phyloP scores from a whole-genome alignment of 2,888 invertebrate species.

The Amiota mariae region DNA sequence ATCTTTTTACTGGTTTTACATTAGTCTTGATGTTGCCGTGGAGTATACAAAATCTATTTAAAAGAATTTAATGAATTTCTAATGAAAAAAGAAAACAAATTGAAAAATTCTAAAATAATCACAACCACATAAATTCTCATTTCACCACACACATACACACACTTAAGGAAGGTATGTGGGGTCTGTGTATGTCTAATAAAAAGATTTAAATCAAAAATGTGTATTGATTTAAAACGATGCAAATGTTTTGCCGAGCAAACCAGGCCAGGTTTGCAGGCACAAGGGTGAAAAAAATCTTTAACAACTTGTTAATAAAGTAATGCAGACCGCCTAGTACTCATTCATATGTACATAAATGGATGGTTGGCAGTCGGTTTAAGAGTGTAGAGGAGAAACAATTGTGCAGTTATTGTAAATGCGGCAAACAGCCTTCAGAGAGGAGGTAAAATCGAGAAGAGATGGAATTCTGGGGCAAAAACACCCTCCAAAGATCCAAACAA shows the following conservation, averaged over 20 bases:
- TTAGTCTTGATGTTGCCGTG: too few species aligned
- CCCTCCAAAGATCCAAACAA: constrained; percentile 39
- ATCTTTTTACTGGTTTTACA: too few species aligned
- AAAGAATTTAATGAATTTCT: too few species aligned
- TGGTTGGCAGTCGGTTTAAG: neutral
- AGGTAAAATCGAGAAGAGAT: neutral
- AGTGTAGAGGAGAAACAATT: constrained; percentile 1
- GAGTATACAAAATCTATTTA: too few species aligned
- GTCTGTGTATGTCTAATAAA: neutral
- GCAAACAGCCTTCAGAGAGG: constrained; percentile 46
- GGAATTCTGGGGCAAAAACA: constrained; percentile 43
- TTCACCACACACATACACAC: too few species aligned
- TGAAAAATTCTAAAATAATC: too few species aligned
- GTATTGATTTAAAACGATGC: constrained; percentile 15
- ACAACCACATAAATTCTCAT: too few species aligned
- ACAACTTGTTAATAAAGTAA: constrained; percentile 18
- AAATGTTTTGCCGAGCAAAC: neutral
- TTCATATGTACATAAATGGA: neutral
- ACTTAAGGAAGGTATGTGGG: too few species aligned
- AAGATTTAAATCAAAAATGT: constrained; percentile 14
- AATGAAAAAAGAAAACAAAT: too few species aligned
- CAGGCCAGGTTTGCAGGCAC: neutral
- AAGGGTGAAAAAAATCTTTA: constrained; percentile 7
- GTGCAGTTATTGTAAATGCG: constrained; percentile 14
- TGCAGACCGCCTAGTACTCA: constrained; percentile 5